A percentile compares a stretch with the other conserved stretches of the same genome.
These are phyloP conservation scores for Aleiodes leptofemur DNA, from an alignment of 2,888 invertebrate genomes.

Conservation along the genomic window DNA sequence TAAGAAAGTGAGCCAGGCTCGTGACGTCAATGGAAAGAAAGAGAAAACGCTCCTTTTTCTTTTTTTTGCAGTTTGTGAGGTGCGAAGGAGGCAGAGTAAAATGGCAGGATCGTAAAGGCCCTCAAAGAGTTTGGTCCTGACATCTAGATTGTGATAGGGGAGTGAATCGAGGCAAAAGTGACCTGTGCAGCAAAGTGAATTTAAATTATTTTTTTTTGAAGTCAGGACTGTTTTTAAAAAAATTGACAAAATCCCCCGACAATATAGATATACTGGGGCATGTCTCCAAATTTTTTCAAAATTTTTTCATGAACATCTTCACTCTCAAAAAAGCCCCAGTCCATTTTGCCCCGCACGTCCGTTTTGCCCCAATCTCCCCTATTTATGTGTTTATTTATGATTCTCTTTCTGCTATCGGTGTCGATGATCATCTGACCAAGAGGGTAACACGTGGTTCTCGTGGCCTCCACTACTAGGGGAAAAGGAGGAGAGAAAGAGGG, in stretches of 20 bases:
- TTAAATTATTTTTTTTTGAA: too few species aligned
- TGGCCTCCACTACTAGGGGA: slow-evolving; percentile 23
- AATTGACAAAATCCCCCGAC: neutral
- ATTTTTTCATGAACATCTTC: too few species aligned
- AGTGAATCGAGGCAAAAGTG: too few species aligned
- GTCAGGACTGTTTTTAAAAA: neutral
- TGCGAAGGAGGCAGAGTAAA: slow-evolving; percentile 20
- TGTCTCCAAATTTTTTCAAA: slow-evolving; percentile 54
- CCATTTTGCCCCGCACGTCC: too few species aligned
- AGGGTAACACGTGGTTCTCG: slow-evolving; percentile 69
- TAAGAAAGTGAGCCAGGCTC: slow-evolving; percentile 60
- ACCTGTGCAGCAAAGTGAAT: too few species aligned
- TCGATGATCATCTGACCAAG: slow-evolving; percentile 47
- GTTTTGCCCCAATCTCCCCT: slow-evolving; percentile 47
- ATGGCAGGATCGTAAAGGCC: too few species aligned
- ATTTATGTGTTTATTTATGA: slow-evolving; percentile 72
- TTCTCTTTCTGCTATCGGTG: slow-evolving; percentile 68
- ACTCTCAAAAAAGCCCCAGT: slow-evolving; percentile 39
- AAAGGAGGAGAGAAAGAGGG: neutral
- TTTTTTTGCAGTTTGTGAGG: neutral
- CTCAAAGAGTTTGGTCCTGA: too few species aligned
- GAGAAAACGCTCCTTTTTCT: neutral
- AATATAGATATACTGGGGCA: too few species aligned
- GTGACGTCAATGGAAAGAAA: slow-evolving; percentile 27
- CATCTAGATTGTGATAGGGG: too few species aligned